Conservation (phyloP, 1,140 invertebrate species). For the Anagrus nilaparvatae region DNA sequence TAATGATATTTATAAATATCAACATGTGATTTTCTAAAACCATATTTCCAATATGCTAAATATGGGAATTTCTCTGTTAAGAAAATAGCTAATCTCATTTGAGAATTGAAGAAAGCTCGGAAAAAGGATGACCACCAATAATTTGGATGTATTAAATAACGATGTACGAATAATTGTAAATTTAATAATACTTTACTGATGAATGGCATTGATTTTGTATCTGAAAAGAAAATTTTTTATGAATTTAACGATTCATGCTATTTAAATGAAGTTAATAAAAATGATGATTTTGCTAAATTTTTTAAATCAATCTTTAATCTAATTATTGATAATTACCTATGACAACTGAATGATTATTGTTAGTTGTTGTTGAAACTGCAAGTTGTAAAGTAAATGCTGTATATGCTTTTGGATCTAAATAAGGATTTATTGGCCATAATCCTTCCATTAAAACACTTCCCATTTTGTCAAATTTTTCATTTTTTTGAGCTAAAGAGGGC, state of each 20-base stretch:
- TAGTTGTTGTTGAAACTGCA: slow-evolving; percentile 23
- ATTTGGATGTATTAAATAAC: slow-evolving; percentile 27
- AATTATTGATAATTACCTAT: slow-evolving; percentile 24
- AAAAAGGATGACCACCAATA: slow-evolving; percentile 36
- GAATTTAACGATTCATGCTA: slow-evolving; percentile 2
- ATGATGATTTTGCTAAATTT: background rate
- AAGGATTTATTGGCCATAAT: slow-evolving; percentile 38
- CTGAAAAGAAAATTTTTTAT: slow-evolving; percentile 22
- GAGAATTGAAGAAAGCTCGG: slow-evolving; percentile 34
- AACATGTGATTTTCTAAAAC: slow-evolving; percentile 26
- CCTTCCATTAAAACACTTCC: slow-evolving; percentile 31
- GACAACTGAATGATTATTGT: slow-evolving; percentile 33
- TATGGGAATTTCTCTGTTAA: slow-evolving; percentile 33
- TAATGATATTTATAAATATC: slow-evolving; percentile 30
- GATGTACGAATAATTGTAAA: slow-evolving; percentile 36
- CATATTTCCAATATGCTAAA: slow-evolving; percentile 31
- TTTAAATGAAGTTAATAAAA: background rate
- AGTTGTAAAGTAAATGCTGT: slow-evolving; percentile 33
- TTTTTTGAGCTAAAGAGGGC: slow-evolving; percentile 24
- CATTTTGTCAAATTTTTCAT: slow-evolving; percentile 29
- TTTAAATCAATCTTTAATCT: slow-evolving; percentile 2
- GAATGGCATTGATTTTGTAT: slow-evolving; percentile 22
- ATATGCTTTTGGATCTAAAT: slow-evolving; percentile 35
- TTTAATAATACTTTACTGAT: slow-evolving; percentile 37
- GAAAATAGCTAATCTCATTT: slow-evolving; percentile 36